Evolutionary conservation across 1,140 invertebrate species (phyloP).

Genomic region (Hycleus cichorii): DNA sequence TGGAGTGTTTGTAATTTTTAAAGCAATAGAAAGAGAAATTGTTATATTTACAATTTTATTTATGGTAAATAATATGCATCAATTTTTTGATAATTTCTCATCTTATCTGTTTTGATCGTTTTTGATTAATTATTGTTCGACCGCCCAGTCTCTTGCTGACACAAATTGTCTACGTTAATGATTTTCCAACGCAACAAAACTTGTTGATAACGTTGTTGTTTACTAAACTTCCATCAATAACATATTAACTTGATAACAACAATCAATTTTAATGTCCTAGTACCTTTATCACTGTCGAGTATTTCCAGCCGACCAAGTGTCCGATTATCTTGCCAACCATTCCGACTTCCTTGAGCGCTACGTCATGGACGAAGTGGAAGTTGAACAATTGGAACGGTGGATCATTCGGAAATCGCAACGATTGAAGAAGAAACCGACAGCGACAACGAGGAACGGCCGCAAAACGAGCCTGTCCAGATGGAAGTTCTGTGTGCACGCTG

Average conservation of each 20-base stretch:
- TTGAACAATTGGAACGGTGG: slow-evolving; percentile 53
- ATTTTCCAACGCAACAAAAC: no score
- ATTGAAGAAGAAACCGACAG: slow-evolving; percentile 36
- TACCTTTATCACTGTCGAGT: no score
- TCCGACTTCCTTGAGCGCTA: slow-evolving; percentile 51
- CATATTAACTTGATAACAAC: background rate
- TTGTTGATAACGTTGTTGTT: background rate
- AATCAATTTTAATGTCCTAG: no score
- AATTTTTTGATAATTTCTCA: no score
- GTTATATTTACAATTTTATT: no score
- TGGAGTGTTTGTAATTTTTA: no score
- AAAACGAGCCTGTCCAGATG: slow-evolving; percentile 48
- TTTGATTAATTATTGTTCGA: no score
- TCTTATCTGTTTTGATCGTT: no score
- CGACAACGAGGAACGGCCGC: slow-evolving; percentile 26
- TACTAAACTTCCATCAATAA: slow-evolving; percentile 11
- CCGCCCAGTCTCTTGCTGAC: no score
- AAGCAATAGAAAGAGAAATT: no score
- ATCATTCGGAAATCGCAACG: slow-evolving; percentile 49
- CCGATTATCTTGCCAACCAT: slow-evolving; percentile 45
- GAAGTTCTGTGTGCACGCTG: slow-evolving; percentile 57
- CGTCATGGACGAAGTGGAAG: slow-evolving; percentile 48
- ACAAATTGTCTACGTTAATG: no score
- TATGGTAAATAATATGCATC: no score
- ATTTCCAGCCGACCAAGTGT: slow-evolving; percentile 39